phyloP scores from a whole-genome alignment of 1,140 invertebrate species.

The Formica selysi region DNA sequence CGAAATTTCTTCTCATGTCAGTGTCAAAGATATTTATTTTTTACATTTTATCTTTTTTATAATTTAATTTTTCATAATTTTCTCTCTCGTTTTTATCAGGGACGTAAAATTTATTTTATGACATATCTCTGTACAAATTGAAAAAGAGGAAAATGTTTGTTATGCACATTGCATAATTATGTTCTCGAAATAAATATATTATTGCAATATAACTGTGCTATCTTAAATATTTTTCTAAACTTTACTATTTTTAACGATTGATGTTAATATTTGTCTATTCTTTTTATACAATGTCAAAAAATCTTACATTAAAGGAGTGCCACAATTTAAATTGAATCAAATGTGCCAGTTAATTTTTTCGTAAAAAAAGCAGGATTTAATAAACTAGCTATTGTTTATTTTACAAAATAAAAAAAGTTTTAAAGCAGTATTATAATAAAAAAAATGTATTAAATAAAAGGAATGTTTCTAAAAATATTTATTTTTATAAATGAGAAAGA shows the following conservation, averaged over 20 bases:
- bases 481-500: too few relatives aligned
- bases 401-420: background rate
- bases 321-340: background rate
- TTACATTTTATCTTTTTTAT: background rate
- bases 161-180: background rate
- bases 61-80: conserved; percentile 7
- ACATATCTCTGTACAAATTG: background rate
- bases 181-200: background rate
- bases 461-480: too few relatives aligned
- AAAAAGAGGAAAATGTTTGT: background rate
- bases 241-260: background rate
- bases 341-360: background rate
- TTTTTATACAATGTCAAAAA: background rate
- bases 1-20: conserved; percentile 8
- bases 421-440: background rate
- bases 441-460: background rate
- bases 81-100: background rate
- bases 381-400: background rate
- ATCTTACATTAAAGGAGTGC: background rate
- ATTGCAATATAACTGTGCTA: background rate
- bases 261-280: conserved; percentile 5
- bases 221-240: background rate
- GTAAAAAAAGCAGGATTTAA: background rate
- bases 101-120: background rate
- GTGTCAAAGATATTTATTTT: background rate